These are phyloP conservation scores for Eufriesea mexicana DNA, from an alignment of 1,140 invertebrate genomes.

Conservation along the genomic window DNA sequence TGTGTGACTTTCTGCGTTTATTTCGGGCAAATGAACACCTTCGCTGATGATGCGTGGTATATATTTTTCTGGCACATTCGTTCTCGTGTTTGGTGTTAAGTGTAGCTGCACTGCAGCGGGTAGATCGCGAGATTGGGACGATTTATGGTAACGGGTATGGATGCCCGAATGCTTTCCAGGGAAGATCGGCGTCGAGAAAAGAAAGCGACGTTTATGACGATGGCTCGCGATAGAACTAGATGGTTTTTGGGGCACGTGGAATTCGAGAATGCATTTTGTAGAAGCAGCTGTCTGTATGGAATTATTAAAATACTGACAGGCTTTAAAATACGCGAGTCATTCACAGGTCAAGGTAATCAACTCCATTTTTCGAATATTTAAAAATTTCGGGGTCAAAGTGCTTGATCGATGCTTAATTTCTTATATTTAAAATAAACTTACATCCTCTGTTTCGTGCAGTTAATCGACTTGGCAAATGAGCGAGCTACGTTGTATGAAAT, in stretches of 20 bases:
- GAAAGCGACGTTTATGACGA: slow-evolving; percentile 11
- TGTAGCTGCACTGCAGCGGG: background rate
- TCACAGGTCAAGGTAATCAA: too few species aligned
- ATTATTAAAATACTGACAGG: too few species aligned
- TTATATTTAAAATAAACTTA: too few species aligned
- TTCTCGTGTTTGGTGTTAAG: background rate
- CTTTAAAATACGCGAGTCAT: too few species aligned
- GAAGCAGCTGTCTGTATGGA: too few species aligned
- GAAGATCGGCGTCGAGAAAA: background rate
- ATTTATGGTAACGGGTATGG: background rate
- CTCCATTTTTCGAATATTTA: too few species aligned
- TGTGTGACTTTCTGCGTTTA: slow-evolving; percentile 3
- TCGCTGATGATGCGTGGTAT: slow-evolving; percentile 1
- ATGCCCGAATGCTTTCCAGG: background rate
- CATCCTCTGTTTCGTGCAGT: too few species aligned
- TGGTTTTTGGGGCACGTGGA: background rate
- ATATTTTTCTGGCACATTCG: background rate
- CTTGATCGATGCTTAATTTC: too few species aligned
- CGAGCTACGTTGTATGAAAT: too few species aligned
- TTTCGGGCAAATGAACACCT: slow-evolving; percentile 14
- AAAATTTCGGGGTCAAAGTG: too few species aligned
- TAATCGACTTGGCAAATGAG: too few species aligned
- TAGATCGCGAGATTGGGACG: background rate
- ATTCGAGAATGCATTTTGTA: too few species aligned
- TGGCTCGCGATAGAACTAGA: background rate